Evolutionary conservation across 2,113 vertebrate species (phyloP).

Genomic region (Herpetotheres cachinnans): DNA sequence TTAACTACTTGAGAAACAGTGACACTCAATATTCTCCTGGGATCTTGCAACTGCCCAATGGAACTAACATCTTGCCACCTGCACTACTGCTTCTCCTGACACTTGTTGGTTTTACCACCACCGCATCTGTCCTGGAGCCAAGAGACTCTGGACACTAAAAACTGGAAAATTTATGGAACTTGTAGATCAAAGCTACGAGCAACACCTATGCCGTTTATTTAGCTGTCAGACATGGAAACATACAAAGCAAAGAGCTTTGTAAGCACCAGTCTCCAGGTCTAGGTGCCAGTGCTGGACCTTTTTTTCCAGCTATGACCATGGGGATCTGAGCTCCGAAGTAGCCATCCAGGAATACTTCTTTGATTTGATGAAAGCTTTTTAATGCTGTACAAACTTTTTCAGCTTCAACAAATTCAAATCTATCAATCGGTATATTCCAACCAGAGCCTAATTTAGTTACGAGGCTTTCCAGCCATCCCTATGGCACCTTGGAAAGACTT

Average conservation of each 20-base stretch:
- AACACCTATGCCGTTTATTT: not conserved
- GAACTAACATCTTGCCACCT: not conserved
- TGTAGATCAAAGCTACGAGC: not conserved
- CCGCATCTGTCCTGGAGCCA: not conserved
- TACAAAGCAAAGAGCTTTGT: not conserved
- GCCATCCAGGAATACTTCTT: not conserved
- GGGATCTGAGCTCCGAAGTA: not conserved
- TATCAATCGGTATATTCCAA: not conserved
- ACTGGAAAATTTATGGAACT: not conserved
- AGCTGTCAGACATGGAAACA: not conserved
- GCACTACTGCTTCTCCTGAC: not conserved
- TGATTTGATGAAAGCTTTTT: not conserved
- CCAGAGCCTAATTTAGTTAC: not conserved
- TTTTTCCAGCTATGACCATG: not conserved
- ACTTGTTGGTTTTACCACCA: not conserved
- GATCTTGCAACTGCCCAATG: not conserved
- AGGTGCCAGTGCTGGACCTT: not conserved
- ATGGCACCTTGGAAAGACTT: not conserved
- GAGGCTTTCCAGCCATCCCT: not conserved
- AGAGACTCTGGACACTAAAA: not conserved
- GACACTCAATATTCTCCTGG: not conserved
- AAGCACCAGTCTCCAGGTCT: not conserved
- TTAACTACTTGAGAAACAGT: not conserved
- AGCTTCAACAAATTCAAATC: not conserved
- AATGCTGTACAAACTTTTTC: not conserved